Evolutionary conservation across 2,113 vertebrate species (phyloP), one percentile per base, ranked within the genome.

Genomic region (Otocyon megalotis): DNA sequence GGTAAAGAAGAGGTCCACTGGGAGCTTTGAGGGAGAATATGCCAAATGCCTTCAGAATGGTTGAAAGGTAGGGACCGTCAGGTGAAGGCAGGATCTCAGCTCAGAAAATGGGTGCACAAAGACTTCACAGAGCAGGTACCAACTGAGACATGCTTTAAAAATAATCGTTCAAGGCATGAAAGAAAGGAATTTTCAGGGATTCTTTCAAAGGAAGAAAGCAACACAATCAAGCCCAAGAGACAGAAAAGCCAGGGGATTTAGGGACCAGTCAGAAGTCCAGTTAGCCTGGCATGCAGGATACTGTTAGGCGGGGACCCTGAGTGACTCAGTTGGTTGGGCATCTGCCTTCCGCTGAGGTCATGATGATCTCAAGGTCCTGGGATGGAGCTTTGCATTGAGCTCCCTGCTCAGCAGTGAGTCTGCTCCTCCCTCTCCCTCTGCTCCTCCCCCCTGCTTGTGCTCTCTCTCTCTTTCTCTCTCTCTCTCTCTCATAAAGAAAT

Each of bases 1-100:
- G 43, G 0, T 60, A 19, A 54, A 90, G 11, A 19, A 32, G 26
- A 58, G 22, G 8, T 20, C 12, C 26, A 1, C 0, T 3, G n/a
- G 17, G 19, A 24, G 2, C 14, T 80, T 62, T 30, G 17, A 48
- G 37, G 30, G 26, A 19, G 20, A 89, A 19, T 3, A 19, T 17
- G 19, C 60, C 8, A 35, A 7, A 9, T 5, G 2, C 19, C 26
- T 77, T 85, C 24, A 54, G n/a, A 88, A 26, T 9, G 19, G 60
- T 16, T 67, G 19, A 62, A 19, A 7, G 1, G 7, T 28, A n/a
- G 14, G n/a, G 28, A 7, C 2, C 11, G 35, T 24, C 26, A 2
- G 15, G 2, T 56, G 12, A n/a, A 83, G 13, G 53, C 48, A 12
- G 5, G 3, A 32, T 37, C 65, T 4, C 28, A 72, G 14, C 16